Evolutionary conservation across 2,113 vertebrate species (phyloP).

Genomic region (Benitochromis conjunctus): DNA sequence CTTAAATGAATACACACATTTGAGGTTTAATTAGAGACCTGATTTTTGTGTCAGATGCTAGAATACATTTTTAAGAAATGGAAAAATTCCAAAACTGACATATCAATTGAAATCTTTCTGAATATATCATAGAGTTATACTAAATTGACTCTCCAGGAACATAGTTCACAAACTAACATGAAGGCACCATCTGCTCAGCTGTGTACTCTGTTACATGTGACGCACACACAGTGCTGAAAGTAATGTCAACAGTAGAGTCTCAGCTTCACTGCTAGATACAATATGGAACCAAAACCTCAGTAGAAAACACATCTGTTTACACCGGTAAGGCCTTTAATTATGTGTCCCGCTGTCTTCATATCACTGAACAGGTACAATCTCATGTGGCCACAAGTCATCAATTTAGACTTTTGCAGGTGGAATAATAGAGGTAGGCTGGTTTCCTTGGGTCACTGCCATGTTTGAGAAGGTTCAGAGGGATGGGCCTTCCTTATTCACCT

Average conservation of each 20-base stretch:
- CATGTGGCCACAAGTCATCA: background rate
- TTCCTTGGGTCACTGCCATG: background rate
- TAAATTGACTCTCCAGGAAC: background rate
- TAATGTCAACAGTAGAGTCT: background rate
- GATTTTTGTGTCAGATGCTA: background rate
- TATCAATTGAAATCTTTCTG: background rate
- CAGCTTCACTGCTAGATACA: background rate
- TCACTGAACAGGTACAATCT: background rate
- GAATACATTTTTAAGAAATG: background rate
- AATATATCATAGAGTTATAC: background rate
- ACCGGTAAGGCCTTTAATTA: background rate
- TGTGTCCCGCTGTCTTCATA: background rate
- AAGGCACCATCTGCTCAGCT: background rate
- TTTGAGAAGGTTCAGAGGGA: background rate
- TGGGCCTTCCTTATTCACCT: background rate
- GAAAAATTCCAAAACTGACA: background rate
- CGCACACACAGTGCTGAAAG: background rate
- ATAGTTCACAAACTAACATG: background rate
- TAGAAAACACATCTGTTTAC: background rate
- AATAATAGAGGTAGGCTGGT: background rate
- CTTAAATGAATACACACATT: background rate
- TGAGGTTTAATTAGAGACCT: background rate
- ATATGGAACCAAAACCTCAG: background rate
- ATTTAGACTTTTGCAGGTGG: background rate
- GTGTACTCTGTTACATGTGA: background rate